Evolutionary conservation across 2,888 invertebrate species (phyloP).

Genomic region (Aphidoletes aphidimyza): DNA sequence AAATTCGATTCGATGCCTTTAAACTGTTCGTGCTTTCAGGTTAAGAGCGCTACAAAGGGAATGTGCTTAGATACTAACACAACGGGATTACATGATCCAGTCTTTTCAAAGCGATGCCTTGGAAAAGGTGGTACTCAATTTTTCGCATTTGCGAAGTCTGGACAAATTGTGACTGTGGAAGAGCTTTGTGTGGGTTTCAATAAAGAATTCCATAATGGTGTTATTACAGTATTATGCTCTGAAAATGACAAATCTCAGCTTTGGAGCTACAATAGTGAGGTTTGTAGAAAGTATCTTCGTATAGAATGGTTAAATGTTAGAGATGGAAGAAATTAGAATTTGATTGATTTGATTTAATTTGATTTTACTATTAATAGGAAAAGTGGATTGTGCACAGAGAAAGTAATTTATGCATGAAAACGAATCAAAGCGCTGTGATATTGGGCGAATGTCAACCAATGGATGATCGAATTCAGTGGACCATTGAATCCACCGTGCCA

Average conservation of each 20-base stretch:
- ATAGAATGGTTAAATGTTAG: not conserved
- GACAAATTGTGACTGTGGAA: constrained; percentile 21
- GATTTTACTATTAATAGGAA: not conserved
- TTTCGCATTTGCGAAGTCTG: constrained; percentile 1
- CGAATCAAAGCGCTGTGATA: not conserved
- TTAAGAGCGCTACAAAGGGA: not conserved
- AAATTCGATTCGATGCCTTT: not conserved
- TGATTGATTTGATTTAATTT: too few species aligned
- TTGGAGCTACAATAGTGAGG: constrained; percentile 31
- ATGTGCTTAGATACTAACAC: constrained; percentile 35
- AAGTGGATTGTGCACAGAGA: not conserved
- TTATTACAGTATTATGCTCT: not conserved
- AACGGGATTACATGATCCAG: not conserved
- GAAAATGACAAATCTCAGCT: not conserved
- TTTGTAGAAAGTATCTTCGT: not conserved
- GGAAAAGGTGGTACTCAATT: constrained; percentile 40
- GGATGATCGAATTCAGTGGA: not conserved
- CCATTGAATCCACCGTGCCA: too few species aligned
- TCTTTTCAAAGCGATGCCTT: not conserved
- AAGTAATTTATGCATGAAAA: not conserved
- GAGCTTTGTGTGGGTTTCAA: not conserved
- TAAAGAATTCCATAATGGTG: not conserved
- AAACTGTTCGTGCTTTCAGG: not conserved
- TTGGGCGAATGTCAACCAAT: not conserved
- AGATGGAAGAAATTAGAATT: not conserved